A percentile compares a stretch with the other conserved stretches of the same genome.
phyloP scores from a whole-genome alignment of 2,797 vertebrate species.

The Aplochiton taeniatus region DNA sequence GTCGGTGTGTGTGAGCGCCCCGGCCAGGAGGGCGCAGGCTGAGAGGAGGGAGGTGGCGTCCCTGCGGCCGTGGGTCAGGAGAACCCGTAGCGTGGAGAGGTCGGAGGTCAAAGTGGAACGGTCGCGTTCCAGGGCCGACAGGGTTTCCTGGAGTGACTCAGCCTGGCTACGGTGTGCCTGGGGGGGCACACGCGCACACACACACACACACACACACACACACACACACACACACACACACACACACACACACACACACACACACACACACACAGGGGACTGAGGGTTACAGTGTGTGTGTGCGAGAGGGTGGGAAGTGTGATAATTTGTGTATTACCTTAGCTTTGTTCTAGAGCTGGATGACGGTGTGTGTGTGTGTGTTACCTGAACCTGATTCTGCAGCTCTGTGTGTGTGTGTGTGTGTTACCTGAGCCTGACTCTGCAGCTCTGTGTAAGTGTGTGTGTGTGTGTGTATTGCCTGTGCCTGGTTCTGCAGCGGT shows the following conservation, averaged over 20 bases:
- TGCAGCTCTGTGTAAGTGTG: not conserved
- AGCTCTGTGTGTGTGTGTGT: too few species aligned
- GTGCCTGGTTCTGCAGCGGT: not conserved
- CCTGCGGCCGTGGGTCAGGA: slow-evolving; percentile 10
- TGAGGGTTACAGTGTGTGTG: not conserved
- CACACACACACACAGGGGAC: too few species aligned
- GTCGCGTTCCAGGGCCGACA: slow-evolving; percentile 39
- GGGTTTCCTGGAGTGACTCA: slow-evolving; percentile 22
- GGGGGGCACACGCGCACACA: too few species aligned
- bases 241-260: too few species aligned
- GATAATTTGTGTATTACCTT: slow-evolving; percentile 1
- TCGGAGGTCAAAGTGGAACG: slow-evolving; percentile 52
- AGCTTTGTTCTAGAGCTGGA: not conserved
- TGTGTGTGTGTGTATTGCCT: not conserved
- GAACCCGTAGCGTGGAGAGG: slow-evolving; percentile 33
- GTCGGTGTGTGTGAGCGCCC: slow-evolving; percentile 34
- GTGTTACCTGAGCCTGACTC: not conserved
- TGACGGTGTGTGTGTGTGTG: not conserved
- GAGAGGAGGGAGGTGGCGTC: slow-evolving; percentile 35
- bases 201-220: too few species aligned
- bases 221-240: too few species aligned
- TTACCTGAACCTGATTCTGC: not conserved
- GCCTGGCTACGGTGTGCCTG: slow-evolving; percentile 41
- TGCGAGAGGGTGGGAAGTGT: not conserved
- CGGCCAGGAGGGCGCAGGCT: slow-evolving; percentile 53